phyloP scores from a whole-genome alignment of 2,888 invertebrate genomes.

The Oeneis ivallda region DNA sequence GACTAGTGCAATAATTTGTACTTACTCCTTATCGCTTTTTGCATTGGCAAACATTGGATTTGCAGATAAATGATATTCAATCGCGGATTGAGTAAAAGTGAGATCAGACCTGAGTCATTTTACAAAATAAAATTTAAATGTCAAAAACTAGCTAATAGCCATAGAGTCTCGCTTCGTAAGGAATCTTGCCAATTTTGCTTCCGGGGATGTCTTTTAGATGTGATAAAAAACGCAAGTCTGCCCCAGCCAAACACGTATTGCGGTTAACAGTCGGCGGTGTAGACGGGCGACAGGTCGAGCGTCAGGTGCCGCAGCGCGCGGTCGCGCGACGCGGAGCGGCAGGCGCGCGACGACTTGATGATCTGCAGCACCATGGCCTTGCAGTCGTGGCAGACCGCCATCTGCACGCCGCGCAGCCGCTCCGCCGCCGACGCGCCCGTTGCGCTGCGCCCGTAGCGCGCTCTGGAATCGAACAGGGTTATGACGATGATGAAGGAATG shows the following conservation, averaged over 20 bases:
- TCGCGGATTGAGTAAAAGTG: no score
- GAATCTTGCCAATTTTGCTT: no score
- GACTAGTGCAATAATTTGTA: no score
- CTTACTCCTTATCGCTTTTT: no score
- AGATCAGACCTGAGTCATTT: no score
- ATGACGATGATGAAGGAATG: no score
- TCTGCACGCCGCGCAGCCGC: conserved; percentile 87
- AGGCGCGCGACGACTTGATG: conserved; percentile 92
- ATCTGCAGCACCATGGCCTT: conserved; percentile 96
- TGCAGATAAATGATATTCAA: no score
- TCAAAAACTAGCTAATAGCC: no score
- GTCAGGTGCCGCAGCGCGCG: conserved; percentile 91
- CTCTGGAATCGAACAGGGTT: conserved; percentile 58
- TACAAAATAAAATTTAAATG: background rate
- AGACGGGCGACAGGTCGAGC: conserved; percentile 91
- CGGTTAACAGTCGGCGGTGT: conserved; percentile 78
- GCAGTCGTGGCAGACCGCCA: conserved; percentile 97
- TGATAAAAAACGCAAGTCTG: conserved; percentile 7
- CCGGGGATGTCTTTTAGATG: no score
- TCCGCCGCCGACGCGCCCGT: conserved; percentile 78
- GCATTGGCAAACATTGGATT: no score
- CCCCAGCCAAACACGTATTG: background rate
- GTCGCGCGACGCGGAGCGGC: conserved; percentile 91
- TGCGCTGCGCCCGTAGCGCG: conserved; percentile 82
- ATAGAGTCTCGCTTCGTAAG: no score